A percentile compares a stretch with the other conserved stretches of the same genome.
phyloP scores from a whole-genome alignment of 2,888 invertebrate genomes.

The Nomada flava region DNA sequence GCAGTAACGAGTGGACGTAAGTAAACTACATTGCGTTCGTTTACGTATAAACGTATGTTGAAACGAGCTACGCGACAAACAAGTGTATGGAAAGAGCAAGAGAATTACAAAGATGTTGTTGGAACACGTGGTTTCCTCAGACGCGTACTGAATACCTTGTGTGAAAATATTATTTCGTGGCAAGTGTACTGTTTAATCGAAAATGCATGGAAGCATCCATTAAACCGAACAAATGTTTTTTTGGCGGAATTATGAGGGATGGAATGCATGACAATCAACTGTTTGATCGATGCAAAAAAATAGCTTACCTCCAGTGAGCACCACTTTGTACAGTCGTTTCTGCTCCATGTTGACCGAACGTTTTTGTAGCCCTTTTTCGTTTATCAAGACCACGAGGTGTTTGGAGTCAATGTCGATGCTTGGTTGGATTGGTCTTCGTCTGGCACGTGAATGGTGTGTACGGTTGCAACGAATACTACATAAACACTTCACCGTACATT shows the following conservation, averaged over 20 bases:
- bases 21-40: not conserved
- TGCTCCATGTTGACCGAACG: conserved; percentile 83
- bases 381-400: conserved; percentile 54
- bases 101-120: not conserved
- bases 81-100: not conserved
- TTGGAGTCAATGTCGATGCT: conserved; percentile 44
- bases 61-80: conserved; percentile 7
- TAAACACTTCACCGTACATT: conserved; percentile 77
- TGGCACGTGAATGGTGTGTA: conserved; percentile 69
- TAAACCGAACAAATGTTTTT: conserved; percentile 5
- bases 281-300: not conserved
- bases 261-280: conserved; percentile 14
- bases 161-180: not conserved
- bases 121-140: conserved; percentile 59
- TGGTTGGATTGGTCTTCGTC: conserved; percentile 42
- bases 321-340: conserved; percentile 93
- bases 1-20: not conserved
- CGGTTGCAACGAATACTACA: conserved; percentile 77
- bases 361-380: conserved; percentile 40
- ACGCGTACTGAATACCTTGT: conserved; percentile 16
- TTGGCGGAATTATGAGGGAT: not conserved
- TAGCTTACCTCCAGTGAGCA: conserved; percentile 94
- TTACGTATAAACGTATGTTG: not conserved
- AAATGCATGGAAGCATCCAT: conserved; percentile 35
- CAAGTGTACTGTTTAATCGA: not conserved